Conservation (phyloP, 2,113 vertebrate species). For the Chelonoidis abingdonii region DNA sequence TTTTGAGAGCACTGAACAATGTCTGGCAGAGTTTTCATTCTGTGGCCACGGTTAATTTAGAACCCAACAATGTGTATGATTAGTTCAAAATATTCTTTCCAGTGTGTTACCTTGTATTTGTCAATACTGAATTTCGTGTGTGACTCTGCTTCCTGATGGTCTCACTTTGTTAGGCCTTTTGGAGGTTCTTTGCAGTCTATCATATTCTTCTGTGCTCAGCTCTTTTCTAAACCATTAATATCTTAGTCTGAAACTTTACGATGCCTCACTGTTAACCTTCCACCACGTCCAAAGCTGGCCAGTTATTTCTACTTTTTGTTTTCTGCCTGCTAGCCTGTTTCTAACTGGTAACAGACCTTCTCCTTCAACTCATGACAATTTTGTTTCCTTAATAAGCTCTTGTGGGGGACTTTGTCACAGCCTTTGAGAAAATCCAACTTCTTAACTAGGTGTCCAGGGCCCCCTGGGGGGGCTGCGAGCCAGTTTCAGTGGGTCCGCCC, state of each 20-base stretch:
- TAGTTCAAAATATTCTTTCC: slow-evolving; percentile 39
- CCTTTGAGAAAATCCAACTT: neutral
- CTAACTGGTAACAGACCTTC: neutral
- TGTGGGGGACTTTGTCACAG: neutral
- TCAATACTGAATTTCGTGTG: neutral
- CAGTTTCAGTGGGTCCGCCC: too few relatives aligned
- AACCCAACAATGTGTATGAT: slow-evolving; percentile 5
- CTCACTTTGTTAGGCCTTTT: neutral
- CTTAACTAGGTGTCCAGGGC: too few relatives aligned
- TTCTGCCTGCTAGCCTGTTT: neutral
- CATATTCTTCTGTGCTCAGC: neutral
- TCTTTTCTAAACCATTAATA: slow-evolving; percentile 40
- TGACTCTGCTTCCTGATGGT: neutral
- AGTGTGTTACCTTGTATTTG: neutral
- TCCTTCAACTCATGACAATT: neutral
- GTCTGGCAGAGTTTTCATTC: slow-evolving; percentile 36
- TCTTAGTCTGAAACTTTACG: neutral
- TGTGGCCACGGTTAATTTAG: slow-evolving; percentile 43
- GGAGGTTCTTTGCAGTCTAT: slow-evolving; percentile 27
- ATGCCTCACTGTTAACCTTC: neutral
- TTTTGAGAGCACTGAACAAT: slow-evolving; percentile 18
- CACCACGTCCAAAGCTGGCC: neutral
- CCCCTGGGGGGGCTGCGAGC: too few relatives aligned
- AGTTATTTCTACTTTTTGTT: neutral
- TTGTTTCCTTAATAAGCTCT: neutral